These are phyloP conservation scores for Telmatochromis brachygnathus DNA, from an alignment of 2,113 vertebrate genomes.

Conservation along the genomic window DNA sequence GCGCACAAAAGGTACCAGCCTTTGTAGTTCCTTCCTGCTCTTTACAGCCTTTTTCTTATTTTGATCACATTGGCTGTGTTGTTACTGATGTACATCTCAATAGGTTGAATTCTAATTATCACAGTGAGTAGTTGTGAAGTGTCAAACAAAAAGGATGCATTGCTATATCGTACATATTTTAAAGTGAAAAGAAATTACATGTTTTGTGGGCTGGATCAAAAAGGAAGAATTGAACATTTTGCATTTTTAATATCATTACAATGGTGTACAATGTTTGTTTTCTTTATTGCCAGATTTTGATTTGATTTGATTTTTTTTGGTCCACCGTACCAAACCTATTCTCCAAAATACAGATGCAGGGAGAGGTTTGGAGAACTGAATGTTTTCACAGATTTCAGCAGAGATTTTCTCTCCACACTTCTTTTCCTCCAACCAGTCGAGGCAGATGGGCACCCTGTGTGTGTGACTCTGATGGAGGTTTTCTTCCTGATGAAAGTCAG, in stretches of 20 bases:
- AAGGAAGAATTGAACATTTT: not conserved
- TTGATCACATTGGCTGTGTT: not conserved
- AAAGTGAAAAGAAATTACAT: not conserved
- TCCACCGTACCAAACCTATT: not conserved
- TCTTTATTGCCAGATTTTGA: not conserved
- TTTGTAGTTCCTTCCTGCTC: not conserved
- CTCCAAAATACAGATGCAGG: not conserved
- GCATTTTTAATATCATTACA: not conserved
- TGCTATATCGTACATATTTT: not conserved
- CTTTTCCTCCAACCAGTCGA: not conserved
- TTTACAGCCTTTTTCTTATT: not conserved
- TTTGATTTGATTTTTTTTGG: not conserved
- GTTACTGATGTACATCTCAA: not conserved
- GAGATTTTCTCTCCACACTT: not conserved
- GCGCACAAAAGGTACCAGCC: constrained; percentile 81
- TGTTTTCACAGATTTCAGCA: not conserved
- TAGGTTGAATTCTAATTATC: not conserved
- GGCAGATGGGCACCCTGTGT: not conserved
- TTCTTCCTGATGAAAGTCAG: not conserved
- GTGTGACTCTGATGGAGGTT: not conserved
- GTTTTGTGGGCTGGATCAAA: not conserved
- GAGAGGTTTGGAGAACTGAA: not conserved
- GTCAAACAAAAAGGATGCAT: not conserved
- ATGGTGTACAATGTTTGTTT: not conserved
- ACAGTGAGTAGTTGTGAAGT: not conserved